These are phyloP conservation scores for Anagyrus pseudococci DNA, from an alignment of 2,888 invertebrate genomes.

Conservation along the genomic window DNA sequence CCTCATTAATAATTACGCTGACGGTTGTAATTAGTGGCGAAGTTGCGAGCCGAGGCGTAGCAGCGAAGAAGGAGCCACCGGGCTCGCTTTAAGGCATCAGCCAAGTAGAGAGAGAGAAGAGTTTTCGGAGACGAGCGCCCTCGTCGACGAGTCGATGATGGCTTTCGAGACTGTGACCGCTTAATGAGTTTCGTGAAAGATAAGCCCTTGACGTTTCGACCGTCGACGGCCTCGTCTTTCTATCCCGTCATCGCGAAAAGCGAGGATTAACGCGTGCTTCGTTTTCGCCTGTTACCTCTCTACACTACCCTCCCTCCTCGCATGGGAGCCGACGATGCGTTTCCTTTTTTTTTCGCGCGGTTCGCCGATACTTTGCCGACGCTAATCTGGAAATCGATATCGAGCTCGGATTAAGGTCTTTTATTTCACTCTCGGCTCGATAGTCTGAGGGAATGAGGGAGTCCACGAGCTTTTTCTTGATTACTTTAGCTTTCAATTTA, in stretches of 20 bases:
- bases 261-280: background rate
- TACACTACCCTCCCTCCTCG: background rate
- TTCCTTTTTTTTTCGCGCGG: background rate
- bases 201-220: background rate
- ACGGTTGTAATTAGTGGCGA: slow-evolving; percentile 36
- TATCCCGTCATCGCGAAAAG: no score
- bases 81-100: background rate
- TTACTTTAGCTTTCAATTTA: background rate
- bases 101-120: background rate
- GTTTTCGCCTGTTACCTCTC: background rate
- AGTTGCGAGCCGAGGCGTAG: background rate
- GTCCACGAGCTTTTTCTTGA: background rate
- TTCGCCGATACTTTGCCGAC: slow-evolving; percentile 7
- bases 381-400: slow-evolving; percentile 23
- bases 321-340: background rate
- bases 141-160: background rate
- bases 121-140: background rate
- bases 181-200: background rate
- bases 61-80: no score
- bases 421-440: background rate
- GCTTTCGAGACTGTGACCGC: background rate
- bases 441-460: background rate
- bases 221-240: background rate
- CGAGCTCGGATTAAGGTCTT: background rate
- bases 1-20: slow-evolving; percentile 39